These are phyloP conservation scores for Eumerus sabulonum DNA, from an alignment of 2,888 invertebrate species.

Conservation along the genomic window DNA sequence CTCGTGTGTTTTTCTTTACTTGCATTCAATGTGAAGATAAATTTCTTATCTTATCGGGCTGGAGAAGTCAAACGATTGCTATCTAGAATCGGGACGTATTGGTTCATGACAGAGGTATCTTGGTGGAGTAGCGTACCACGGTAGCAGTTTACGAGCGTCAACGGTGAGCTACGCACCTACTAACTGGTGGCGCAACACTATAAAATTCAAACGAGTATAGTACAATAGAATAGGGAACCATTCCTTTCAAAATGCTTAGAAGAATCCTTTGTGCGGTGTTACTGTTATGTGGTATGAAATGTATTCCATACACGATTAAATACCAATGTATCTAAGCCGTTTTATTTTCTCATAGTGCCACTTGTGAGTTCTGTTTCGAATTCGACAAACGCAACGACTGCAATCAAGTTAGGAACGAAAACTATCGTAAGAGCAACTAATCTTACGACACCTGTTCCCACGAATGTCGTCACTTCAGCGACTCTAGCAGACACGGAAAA, in stretches of 20 bases:
- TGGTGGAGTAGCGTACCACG: slow-evolving; percentile 28
- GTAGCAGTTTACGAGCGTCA: slow-evolving; percentile 27
- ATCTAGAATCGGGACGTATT: slow-evolving; percentile 40
- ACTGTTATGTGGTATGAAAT: slow-evolving; percentile 49
- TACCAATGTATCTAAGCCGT: slow-evolving; percentile 4
- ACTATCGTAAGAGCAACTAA: no score
- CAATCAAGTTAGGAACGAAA: no score
- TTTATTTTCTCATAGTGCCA: slow-evolving; percentile 50
- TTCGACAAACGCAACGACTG: not conserved
- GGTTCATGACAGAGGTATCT: slow-evolving; percentile 53
- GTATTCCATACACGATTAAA: not conserved
- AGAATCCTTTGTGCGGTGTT: slow-evolving; percentile 48
- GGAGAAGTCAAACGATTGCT: slow-evolving; percentile 36
- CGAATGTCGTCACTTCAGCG: not conserved
- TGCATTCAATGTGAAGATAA: slow-evolving; percentile 33
- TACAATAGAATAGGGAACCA: no score
- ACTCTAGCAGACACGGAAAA: not conserved
- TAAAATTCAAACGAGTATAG: no score
- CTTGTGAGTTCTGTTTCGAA: slow-evolving; percentile 33
- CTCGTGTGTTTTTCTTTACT: not conserved
- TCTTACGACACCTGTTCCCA: not conserved
- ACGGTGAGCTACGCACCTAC: slow-evolving; percentile 42
- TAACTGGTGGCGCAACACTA: not conserved
- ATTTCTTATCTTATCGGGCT: slow-evolving; percentile 45
- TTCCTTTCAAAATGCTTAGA: slow-evolving; percentile 25